Conservation (phyloP, 2,888 invertebrate species). For the Odontocerum albicorne region DNA sequence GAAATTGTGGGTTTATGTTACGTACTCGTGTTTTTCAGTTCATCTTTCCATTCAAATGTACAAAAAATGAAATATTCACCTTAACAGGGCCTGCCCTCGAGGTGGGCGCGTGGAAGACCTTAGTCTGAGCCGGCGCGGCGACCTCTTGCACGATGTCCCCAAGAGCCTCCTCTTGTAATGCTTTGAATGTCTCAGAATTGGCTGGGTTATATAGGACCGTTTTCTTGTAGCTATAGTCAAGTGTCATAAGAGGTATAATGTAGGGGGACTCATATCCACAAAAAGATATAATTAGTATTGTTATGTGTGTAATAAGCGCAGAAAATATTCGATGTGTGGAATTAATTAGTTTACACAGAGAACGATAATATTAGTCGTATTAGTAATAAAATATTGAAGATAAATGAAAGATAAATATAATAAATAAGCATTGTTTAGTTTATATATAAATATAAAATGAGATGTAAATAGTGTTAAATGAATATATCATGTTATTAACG, state of each 20-base stretch:
- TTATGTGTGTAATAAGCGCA: constrained; percentile 33
- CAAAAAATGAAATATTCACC: no score
- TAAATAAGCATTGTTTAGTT: not conserved
- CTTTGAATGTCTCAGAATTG: constrained; percentile 86
- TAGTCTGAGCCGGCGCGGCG: constrained; percentile 70
- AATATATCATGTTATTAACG: not conserved
- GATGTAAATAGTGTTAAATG: not conserved
- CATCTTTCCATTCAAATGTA: no score
- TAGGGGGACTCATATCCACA: constrained; percentile 36
- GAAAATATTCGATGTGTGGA: no score
- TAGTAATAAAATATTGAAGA: not conserved
- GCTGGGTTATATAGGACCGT: constrained; percentile 82
- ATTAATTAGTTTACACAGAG: constrained; percentile 4
- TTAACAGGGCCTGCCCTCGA: constrained; percentile 45
- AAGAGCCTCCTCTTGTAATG: constrained; percentile 75
- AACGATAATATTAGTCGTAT: not conserved
- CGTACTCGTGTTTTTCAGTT: no score
- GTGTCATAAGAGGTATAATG: constrained; percentile 36
- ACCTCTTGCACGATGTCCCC: constrained; percentile 70
- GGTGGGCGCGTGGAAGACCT: constrained; percentile 72
- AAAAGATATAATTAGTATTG: constrained; percentile 33
- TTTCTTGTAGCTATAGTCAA: constrained; percentile 60
- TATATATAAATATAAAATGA: not conserved
- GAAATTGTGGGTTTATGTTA: no score
- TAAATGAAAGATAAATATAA: not conserved